A percentile compares a stretch with the other conserved stretches of the same genome.
These are phyloP conservation scores for Adrianichthys oophorus DNA, from an alignment of 2,797 vertebrate genomes.

Conservation along the genomic window DNA sequence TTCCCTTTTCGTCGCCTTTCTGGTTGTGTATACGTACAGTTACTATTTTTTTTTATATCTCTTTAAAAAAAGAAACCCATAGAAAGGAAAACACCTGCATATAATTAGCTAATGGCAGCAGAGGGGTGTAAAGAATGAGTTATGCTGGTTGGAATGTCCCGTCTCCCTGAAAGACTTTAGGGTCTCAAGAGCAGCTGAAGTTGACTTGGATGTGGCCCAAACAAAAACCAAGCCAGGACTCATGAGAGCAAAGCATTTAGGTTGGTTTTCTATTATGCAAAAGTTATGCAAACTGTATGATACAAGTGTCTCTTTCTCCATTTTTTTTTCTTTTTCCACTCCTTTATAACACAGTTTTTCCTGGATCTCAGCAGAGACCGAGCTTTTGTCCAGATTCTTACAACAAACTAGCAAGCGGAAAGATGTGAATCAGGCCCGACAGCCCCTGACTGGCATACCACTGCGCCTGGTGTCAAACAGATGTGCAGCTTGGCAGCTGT, in stretches of 20 bases:
- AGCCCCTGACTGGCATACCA: slow-evolving; percentile 68
- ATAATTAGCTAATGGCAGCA: slow-evolving; percentile 79
- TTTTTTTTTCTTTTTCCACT: slow-evolving; percentile 10
- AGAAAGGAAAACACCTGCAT: slow-evolving; percentile 78
- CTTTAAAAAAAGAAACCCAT: slow-evolving; percentile 47
- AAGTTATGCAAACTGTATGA: slow-evolving; percentile 1
- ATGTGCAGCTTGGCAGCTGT: slow-evolving; percentile 75
- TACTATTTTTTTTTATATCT: slow-evolving; percentile 81
- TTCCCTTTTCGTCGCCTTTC: slow-evolving; percentile 51
- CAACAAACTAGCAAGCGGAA: slow-evolving; percentile 40
- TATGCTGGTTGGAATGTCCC: slow-evolving; percentile 75
- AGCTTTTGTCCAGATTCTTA: slow-evolving; percentile 41
- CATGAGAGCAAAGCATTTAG: slow-evolving; percentile 26
- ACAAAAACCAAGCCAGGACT: slow-evolving; percentile 51
- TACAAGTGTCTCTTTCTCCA: background rate
- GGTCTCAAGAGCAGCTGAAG: slow-evolving; percentile 66
- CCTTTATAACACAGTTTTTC: slow-evolving; percentile 15
- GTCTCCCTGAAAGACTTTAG: slow-evolving; percentile 66
- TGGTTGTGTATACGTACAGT: slow-evolving; percentile 80
- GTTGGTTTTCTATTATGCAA: background rate
- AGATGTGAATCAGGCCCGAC: slow-evolving; percentile 69
- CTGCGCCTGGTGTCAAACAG: slow-evolving; percentile 76
- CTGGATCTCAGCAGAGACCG: slow-evolving; percentile 25
- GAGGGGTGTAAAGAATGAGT: slow-evolving; percentile 72
- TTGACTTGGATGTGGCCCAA: slow-evolving; percentile 69